Percentiles rank a stretch among this genome's conserved stretches.
Evolutionary conservation across 1,140 invertebrate genomes (phyloP).

Genomic region (Penaeus japonicus): DNA sequence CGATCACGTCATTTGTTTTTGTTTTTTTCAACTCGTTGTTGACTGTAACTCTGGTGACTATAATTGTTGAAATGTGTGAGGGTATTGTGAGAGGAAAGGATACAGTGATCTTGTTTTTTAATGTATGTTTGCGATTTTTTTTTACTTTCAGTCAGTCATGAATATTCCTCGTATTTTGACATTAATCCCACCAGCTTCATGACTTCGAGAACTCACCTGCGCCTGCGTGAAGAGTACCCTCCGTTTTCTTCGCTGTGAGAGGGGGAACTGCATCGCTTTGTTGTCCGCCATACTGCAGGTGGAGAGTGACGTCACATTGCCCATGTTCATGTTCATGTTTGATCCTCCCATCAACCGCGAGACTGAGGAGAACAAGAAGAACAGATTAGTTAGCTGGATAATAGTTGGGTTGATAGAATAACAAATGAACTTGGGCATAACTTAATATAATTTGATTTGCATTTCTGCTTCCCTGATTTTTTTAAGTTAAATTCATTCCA

Average conservation of each 20-base stretch:
- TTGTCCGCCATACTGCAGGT: slow-evolving; percentile 74
- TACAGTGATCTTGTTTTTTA: no score
- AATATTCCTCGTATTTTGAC: not conserved
- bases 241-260: slow-evolving; percentile 76
- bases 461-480: no score
- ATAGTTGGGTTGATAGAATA: no score
- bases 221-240: slow-evolving; percentile 67
- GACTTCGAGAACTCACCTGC: slow-evolving; percentile 62
- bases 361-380: slow-evolving; percentile 69
- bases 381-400: not conserved
- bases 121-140: no score
- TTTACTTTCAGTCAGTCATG: not conserved
- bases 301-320: slow-evolving; percentile 78
- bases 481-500: no score
- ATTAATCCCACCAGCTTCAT: no score
- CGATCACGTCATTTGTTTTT: no score
- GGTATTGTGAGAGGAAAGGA: no score
- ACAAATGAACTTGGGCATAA: no score
- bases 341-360: slow-evolving; percentile 86
- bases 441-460: no score
- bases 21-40: not conserved
- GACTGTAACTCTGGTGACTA: not conserved
- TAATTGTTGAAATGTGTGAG: not conserved
- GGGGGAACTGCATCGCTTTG: slow-evolving; percentile 90
- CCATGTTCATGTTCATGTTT: slow-evolving; percentile 80